A percentile compares a stretch with the other conserved stretches of the same genome.
Evolutionary conservation across 2,797 vertebrate species (phyloP).

Genomic region (Pseudomugil tenellus): DNA sequence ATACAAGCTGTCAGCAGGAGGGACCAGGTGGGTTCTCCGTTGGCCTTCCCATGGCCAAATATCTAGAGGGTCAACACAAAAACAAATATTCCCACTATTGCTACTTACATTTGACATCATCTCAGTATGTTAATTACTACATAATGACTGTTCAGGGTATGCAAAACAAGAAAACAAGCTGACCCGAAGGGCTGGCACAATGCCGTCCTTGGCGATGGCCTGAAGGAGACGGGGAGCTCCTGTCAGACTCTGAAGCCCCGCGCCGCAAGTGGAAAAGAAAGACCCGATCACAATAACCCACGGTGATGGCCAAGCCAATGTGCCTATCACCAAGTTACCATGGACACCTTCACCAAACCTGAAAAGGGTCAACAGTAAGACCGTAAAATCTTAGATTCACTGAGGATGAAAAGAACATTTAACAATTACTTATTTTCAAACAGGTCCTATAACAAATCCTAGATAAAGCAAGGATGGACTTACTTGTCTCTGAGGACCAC

Average conservation of each 20-base stretch:
- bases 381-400: neutral
- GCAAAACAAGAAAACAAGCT: conserved; percentile 44
- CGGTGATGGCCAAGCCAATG: conserved; percentile 93
- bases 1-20: conserved; percentile 95
- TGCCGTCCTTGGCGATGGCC: conserved; percentile 94
- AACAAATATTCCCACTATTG: neutral
- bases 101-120: neutral
- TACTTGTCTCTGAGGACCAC: conserved; percentile 96
- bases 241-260: conserved; percentile 96
- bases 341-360: conserved; percentile 96
- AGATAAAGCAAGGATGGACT: conserved; percentile 55
- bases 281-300: conserved; percentile 99
- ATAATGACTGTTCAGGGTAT: neutral
- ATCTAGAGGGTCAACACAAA: conserved; percentile 82
- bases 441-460: too few species aligned
- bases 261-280: conserved; percentile 97
- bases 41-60: conserved; percentile 96
- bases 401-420: neutral
- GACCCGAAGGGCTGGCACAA: conserved; percentile 96
- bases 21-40: conserved; percentile 96
- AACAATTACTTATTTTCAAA: too few species aligned
- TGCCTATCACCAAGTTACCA: conserved; percentile 97
- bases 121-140: neutral
- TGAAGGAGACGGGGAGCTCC: conserved; percentile 96
- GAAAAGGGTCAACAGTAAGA: conserved; percentile 15